Evolutionary conservation across 2,113 vertebrate genomes (phyloP).

Genomic region (Centropus bengalensis): DNA sequence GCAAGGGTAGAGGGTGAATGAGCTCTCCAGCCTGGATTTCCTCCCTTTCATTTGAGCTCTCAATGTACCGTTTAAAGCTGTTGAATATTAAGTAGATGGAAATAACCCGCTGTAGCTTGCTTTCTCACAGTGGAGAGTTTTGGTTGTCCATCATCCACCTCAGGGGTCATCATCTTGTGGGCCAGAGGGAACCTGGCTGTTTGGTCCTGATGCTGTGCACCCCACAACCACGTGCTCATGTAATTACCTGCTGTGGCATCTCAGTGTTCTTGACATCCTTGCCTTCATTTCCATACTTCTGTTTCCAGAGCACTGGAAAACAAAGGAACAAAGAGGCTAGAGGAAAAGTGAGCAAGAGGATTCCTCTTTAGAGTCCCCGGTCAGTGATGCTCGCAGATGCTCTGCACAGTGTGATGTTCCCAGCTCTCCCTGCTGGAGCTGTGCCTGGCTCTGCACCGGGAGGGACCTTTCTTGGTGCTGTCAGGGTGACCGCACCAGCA

Average conservation of each 20-base stretch:
- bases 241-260: neutral
- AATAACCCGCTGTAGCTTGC: neutral
- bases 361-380: neutral
- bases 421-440: neutral
- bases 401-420: neutral
- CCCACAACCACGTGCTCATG: neutral
- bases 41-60: neutral
- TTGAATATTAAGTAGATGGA: neutral
- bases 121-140: neutral
- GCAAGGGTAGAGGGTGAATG: neutral
- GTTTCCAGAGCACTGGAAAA: neutral
- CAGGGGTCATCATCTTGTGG: neutral
- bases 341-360: neutral
- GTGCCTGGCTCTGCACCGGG: neutral
- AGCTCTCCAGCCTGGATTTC: neutral
- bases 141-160: neutral
- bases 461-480: neutral
- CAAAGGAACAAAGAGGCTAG: neutral
- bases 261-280: neutral
- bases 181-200: neutral
- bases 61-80: neutral
- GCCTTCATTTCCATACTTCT: neutral
- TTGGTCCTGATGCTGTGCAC: neutral
- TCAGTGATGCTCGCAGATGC: neutral
- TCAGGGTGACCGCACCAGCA: neutral